Evolutionary conservation across 2,888 invertebrate species (phyloP), one percentile per base, ranked within the genome.

Genomic region (Hoplodrina ambigua): DNA sequence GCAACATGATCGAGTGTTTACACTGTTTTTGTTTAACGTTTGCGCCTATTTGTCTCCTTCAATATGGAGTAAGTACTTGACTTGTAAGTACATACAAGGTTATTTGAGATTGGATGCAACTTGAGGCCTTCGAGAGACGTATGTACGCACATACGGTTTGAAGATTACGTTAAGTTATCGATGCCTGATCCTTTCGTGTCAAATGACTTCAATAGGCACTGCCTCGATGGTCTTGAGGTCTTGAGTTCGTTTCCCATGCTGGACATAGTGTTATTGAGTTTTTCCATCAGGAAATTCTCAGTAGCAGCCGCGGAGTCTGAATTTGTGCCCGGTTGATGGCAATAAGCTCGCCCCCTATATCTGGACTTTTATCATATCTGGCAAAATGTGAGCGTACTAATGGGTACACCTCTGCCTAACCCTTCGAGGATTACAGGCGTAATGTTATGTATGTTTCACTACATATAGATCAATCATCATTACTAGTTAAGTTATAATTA

Each of bases 1-100:
- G 90, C 88, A 89, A 90, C 87, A 81, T 76, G 88, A 90, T 72
- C 69, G 66, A 37, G 19, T 90, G 90, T 91, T 91, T 91, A 90
- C 84, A 85, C 63, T 76, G 71, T 84, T 86, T 84, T 81, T 85
- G 84, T 84, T 82, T 74, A 79, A 81, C 82, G 50, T 72, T 81
- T 66, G 67, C 60, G 71, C 72, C 71, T 82, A 70, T 78, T 80
- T 80, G 70, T 72, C 68, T 63, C 54, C 66, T 55, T 53, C 63
- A 49, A 46, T 56, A 54, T 37, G 56, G 37, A 68, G 58, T 59
- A 62, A 68, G 61, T 59, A 62, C 56, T 17, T 62, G 50, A 62
- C 54, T 62, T 52, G 49, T 33, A 46, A 68, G 25, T 61, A 33
- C 54, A 50, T 20, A 55, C 41, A 33, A 55, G 58, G 76, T 68